Base-by-base conservation (phyloP, 23 tunicate genomes). In the Halocynthia aurantium region DNA sequence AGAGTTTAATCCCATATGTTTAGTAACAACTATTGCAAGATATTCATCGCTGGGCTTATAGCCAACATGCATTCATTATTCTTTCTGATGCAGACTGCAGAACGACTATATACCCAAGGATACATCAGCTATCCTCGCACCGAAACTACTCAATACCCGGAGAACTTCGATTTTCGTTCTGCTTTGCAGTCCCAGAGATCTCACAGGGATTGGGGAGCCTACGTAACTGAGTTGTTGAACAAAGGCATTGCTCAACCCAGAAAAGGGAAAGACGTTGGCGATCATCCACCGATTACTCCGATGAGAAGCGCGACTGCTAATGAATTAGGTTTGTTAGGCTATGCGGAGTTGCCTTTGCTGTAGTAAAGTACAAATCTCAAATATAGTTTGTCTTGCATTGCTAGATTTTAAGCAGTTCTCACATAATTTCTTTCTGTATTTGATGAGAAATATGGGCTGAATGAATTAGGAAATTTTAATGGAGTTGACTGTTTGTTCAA, bases 271-370 rank as follows among this genome's bases (percentile, higher is more conserved):
- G 99, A 96, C 74, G 93, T 65, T 13, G 96, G 99, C 11, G 99
- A 96, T 61, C 99, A 96, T 71, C 99, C 99, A 10, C 99, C 99
- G 11, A 96, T 96, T 52, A 96, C 99, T 15, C 99, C 99, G 17
- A 91, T 89, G 93, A 78, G 86, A 53, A 67, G 75, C n/a, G 96
- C 93, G 11, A 70, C 96, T 54, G 93, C 90, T 57, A 65, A 67
- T 19, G 99, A 96, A 78, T 71, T 96, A 10, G 96, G 99, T 89
- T 57, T 13, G 86, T 31, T 57, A 19, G 18, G 21, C 44, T 31
- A 31, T 31, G 44, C 44, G 2, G 44, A 4, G 4, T 1, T 31
- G 44, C 44, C 44, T 31, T 31, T 31, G 44, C 44, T 0, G 44
- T 31, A 4, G 44, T 31, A 1, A 31, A 31, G 44, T 31, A 31